Conservation (phyloP, 2,113 vertebrate species). For the Nettapus auritus region DNA sequence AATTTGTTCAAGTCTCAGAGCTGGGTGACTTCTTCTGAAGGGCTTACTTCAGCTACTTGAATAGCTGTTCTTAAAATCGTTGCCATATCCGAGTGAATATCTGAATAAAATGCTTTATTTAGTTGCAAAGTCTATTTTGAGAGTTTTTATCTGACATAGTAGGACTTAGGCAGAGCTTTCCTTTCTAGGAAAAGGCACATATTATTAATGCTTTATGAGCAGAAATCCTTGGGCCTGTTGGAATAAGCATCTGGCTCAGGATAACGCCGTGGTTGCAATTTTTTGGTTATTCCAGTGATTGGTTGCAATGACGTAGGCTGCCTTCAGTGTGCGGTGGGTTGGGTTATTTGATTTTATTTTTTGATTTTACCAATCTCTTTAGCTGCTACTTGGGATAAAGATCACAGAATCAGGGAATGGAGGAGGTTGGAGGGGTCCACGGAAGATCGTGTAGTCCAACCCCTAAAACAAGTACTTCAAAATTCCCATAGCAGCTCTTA, state of each 20-base stretch:
- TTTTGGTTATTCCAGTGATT: not conserved
- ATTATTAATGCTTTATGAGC: slow-evolving; percentile 23
- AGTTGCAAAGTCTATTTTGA: slow-evolving; percentile 27
- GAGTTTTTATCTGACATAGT: slow-evolving; percentile 36
- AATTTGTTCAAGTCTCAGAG: slow-evolving; percentile 52
- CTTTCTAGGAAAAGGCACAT: slow-evolving; percentile 48
- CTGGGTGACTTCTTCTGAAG: slow-evolving; percentile 51
- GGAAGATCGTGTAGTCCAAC: no score
- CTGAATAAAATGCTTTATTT: slow-evolving; percentile 57
- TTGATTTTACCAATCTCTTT: not conserved
- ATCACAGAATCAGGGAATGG: not conserved
- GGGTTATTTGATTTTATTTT: not conserved
- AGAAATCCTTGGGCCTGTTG: slow-evolving; percentile 38
- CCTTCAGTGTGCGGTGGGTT: not conserved
- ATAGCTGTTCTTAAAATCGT: slow-evolving; percentile 42
- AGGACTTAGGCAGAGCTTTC: slow-evolving; percentile 33
- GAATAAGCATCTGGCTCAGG: slow-evolving; percentile 16
- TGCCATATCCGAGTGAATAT: slow-evolving; percentile 14
- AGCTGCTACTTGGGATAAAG: slow-evolving; percentile 1
- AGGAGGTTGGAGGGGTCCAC: no score
- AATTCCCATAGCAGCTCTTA: not conserved
- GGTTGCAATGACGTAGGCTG: not conserved
- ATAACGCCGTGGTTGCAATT: not conserved
- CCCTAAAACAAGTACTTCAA: not conserved
- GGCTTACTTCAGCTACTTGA: slow-evolving; percentile 51